Evolutionary conservation across 2,888 invertebrate genomes (phyloP).

Genomic region (Chalcis sispes): DNA sequence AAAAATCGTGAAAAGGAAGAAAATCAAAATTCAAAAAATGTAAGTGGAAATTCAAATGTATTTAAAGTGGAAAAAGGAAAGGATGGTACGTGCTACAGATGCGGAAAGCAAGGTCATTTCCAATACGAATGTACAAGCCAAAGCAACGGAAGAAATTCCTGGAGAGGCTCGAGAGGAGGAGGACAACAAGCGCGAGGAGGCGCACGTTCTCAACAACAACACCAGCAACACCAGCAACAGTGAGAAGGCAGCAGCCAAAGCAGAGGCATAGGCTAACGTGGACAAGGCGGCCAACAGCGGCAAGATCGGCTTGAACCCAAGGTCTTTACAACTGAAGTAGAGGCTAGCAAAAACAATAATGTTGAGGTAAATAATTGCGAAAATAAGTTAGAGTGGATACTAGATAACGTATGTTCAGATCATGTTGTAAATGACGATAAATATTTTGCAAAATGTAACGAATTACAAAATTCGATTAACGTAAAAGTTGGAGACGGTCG

Average conservation of each 20-base stretch:
- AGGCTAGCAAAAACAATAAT: background rate
- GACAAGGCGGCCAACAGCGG: background rate
- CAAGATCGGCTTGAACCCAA: background rate
- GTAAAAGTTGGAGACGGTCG: background rate
- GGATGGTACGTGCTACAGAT: background rate
- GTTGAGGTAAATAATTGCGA: background rate
- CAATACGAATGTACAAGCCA: background rate
- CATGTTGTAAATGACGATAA: background rate
- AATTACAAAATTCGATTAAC: background rate
- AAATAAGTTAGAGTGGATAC: constrained; percentile 1
- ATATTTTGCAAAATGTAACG: background rate
- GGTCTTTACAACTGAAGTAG: background rate
- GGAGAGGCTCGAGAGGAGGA: too few species aligned
- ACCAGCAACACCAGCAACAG: background rate
- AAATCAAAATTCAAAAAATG: background rate
- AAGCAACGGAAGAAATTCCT: background rate
- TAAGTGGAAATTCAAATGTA: background rate
- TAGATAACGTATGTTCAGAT: constrained; percentile 6
- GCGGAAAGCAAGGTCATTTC: background rate
- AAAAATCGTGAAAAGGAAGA: background rate
- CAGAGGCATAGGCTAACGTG: background rate
- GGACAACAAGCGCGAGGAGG: background rate
- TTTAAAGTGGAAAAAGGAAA: background rate
- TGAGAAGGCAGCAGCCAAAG: background rate
- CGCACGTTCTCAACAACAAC: background rate